These are phyloP conservation scores for Pseudolaguvia tuberculata DNA, from an alignment of 2,113 vertebrate species.

Conservation along the genomic window DNA sequence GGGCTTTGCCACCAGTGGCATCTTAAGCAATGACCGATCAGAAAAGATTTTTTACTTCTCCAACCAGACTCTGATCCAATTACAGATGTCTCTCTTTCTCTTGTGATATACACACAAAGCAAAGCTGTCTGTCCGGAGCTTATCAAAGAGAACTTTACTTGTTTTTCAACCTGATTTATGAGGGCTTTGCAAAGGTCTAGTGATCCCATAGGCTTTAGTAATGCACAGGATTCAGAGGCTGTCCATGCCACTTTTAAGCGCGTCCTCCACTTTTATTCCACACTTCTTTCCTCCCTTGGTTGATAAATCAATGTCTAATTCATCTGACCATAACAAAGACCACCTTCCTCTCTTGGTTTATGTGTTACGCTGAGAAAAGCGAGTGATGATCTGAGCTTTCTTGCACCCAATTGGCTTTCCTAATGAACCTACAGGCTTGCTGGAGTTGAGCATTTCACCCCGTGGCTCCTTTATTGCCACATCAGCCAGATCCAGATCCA, in stretches of 20 bases:
- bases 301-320: slow-evolving; percentile 81
- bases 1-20: slow-evolving; percentile 63
- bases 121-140: slow-evolving; percentile 81
- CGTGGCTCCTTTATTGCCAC: not conserved
- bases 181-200: slow-evolving; percentile 86
- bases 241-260: slow-evolving; percentile 81
- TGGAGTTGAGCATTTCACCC: not conserved
- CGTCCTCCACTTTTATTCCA: slow-evolving; percentile 70
- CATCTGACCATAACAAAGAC: slow-evolving; percentile 65
- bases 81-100: slow-evolving; percentile 72
- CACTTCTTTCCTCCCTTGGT: slow-evolving; percentile 63
- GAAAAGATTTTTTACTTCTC: slow-evolving; percentile 72
- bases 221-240: slow-evolving; percentile 78
- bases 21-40: slow-evolving; percentile 62
- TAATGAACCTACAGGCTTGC: slow-evolving; percentile 20
- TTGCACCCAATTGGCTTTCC: slow-evolving; percentile 9
- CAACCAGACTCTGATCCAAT: slow-evolving; percentile 76
- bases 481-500: slow-evolving; percentile 1
- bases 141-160: slow-evolving; percentile 81
- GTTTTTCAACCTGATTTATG: slow-evolving; percentile 86
- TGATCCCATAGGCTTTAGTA: slow-evolving; percentile 83
- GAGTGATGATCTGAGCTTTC: not conserved
- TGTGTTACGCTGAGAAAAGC: slow-evolving; percentile 22
- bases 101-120: slow-evolving; percentile 72
- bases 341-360: not conserved